These are phyloP conservation scores for Suricata suricatta DNA, from an alignment of 2,113 vertebrate species.

Conservation along the genomic window DNA sequence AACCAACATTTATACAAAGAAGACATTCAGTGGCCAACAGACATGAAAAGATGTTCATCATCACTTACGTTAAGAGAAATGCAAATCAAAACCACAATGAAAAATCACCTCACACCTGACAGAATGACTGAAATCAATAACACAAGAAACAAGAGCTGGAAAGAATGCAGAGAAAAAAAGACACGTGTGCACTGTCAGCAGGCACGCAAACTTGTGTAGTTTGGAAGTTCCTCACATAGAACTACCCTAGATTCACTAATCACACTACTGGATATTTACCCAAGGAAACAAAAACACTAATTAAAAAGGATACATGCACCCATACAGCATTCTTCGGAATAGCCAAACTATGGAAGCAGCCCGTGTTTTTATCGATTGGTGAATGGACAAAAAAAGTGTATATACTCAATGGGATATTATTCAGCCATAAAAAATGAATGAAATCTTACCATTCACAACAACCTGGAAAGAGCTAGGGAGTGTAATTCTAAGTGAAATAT, in stretches of 20 bases:
- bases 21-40: background rate
- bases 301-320: background rate
- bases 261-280: background rate
- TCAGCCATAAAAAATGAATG: background rate
- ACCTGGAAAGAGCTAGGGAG: background rate
- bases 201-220: background rate
- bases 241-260: background rate
- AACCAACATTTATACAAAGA: background rate
- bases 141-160: background rate
- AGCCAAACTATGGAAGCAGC: background rate
- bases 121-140: background rate
- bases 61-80: background rate
- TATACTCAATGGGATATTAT: background rate
- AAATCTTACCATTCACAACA: background rate
- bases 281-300: background rate
- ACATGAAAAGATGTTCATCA: background rate
- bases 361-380: background rate
- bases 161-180: background rate
- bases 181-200: background rate
- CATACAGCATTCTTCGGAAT: background rate
- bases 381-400: background rate
- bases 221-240: background rate
- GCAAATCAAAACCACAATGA: background rate
- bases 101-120: background rate
- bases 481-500: background rate